Evolutionary conservation across 2,113 vertebrate species (phyloP).

Genomic region (Centropus unirufus): DNA sequence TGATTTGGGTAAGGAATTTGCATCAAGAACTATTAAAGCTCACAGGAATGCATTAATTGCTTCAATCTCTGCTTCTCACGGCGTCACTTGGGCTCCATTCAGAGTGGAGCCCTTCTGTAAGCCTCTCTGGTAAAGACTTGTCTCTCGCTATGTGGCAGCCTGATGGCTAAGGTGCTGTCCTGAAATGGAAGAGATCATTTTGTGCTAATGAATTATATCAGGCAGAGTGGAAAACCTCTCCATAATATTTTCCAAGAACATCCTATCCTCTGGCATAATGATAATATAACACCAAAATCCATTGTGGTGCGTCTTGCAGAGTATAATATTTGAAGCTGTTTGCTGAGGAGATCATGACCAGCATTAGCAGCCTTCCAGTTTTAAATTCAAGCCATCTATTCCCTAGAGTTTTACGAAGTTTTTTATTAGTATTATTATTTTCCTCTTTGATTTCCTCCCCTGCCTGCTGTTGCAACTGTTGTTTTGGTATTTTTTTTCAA

Average conservation of each 20-base stretch:
- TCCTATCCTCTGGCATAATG: neutral
- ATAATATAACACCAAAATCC: neutral
- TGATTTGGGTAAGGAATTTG: neutral
- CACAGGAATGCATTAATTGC: neutral
- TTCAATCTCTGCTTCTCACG: neutral
- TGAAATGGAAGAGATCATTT: neutral
- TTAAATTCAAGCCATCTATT: neutral
- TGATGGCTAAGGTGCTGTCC: neutral
- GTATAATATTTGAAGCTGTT: neutral
- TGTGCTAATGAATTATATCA: neutral
- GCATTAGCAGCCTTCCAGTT: neutral
- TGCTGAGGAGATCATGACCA: neutral
- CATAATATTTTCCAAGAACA: neutral
- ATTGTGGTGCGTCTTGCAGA: neutral
- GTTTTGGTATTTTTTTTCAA: neutral
- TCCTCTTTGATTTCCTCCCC: neutral
- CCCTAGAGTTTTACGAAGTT: neutral
- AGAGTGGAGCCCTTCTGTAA: neutral
- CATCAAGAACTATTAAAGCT: neutral
- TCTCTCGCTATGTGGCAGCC: neutral
- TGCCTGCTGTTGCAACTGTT: neutral
- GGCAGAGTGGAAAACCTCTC: neutral
- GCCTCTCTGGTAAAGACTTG: neutral
- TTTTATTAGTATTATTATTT: neutral
- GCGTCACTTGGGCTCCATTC: neutral